phyloP scores from a whole-genome alignment of 2,113 vertebrate genomes.

The Athene cunicularia region DNA sequence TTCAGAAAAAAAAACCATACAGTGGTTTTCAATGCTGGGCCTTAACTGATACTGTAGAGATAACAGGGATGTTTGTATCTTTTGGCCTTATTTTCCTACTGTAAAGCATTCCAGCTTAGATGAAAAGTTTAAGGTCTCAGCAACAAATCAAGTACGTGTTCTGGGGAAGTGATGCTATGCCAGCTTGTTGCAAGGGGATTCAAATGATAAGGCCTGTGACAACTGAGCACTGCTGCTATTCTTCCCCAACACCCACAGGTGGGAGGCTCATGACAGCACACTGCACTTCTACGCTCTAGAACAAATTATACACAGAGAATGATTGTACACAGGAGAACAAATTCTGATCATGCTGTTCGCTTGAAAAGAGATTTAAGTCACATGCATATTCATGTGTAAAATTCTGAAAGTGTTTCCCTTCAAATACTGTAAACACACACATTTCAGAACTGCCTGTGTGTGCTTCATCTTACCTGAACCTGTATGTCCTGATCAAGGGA shows the following conservation, averaged over 20 bases:
- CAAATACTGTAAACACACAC: background rate
- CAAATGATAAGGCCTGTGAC: background rate
- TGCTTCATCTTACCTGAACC: background rate
- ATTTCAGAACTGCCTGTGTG: background rate
- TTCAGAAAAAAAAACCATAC: background rate
- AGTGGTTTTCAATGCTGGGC: background rate
- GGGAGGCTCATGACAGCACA: background rate
- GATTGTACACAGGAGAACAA: fast-evolving
- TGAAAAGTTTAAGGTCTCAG: background rate
- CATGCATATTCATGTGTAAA: background rate
- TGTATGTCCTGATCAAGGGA: background rate
- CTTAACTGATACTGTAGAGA: background rate
- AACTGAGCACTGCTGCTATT: background rate
- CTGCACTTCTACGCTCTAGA: background rate
- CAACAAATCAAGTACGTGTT: background rate
- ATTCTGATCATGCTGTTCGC: fast-evolving
- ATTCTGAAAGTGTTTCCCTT: background rate
- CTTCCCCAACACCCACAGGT: background rate
- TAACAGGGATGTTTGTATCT: background rate
- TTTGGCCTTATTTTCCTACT: background rate
- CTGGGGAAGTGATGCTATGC: background rate
- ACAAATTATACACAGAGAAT: background rate
- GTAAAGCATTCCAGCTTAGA: background rate
- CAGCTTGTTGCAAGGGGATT: background rate
- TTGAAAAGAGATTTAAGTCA: background rate